Conservation (phyloP, 2,797 vertebrate species). For the Falco berigora region DNA sequence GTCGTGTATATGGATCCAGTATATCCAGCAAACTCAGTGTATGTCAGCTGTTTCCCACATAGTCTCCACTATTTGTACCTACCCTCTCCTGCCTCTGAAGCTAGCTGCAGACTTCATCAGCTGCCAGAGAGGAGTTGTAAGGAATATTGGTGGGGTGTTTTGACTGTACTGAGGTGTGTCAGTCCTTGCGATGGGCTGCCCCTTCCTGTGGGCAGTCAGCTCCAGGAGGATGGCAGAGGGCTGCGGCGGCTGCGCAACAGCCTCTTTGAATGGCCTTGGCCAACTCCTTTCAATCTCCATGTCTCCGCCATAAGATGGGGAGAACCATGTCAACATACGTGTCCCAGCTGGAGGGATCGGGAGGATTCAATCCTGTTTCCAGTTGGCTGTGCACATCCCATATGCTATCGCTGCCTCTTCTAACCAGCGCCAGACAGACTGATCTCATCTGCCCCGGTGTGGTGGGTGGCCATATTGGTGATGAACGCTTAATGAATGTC, state of each 20-base stretch:
- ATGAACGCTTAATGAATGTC: background rate
- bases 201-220: background rate
- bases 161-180: background rate
- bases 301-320: background rate
- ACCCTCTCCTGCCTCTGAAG: background rate
- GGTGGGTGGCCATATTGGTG: background rate
- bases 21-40: background rate
- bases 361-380: background rate
- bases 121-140: background rate
- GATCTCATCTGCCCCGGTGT: background rate
- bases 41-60: fast-evolving
- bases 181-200: background rate
- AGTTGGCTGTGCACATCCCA: background rate
- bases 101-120: background rate
- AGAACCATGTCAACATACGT: background rate
- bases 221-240: background rate
- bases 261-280: background rate
- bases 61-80: fast-evolving
- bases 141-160: background rate
- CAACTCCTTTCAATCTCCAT: background rate
- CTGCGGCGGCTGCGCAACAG: background rate
- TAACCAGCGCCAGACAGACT: background rate
- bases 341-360: background rate
- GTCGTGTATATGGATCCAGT: background rate
- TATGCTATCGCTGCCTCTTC: background rate